Evolutionary conservation across 2,888 invertebrate species (phyloP), one percentile per base, ranked within the genome.

Genomic region (Pinctada fucata): DNA sequence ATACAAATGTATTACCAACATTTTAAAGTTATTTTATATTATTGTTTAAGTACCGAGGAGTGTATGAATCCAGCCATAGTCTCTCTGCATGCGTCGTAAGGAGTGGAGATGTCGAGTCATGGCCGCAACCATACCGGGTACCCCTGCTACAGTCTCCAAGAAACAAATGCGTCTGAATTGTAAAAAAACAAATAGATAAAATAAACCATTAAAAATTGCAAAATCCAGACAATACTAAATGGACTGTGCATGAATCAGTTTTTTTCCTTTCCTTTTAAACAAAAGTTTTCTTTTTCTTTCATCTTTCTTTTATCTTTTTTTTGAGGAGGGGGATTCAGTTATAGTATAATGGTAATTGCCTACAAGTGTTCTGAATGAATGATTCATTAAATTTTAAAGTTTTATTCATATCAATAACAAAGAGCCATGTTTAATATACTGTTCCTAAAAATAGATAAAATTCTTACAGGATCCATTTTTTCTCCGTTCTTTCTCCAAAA

Each of bases 11-110:
- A 31, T 31, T 31, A 31, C 31, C 31, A 31, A 31, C 31, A 31
- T 31, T 31, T 31, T 31, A 31, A 31, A 31, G 31, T 31, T 31
- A 31, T 31, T 31, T 31, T 31, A 31, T 31, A 31, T 1, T 31
- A 31, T 31, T 31, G 31, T 31, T 31, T 31, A 31, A 31, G 31
- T 31, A 91, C 91, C 91, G 72, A 92, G 76, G 0, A 92, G 82
- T 5, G 92, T 92, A 78, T 92, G 92, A 52, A 92, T 92, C 92
- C 92, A 92, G 2, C 92, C 92, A 73, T 91, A 88, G 79, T 92
- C 92, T 50, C 92, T 81, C 82, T 90, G 85, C 88, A 92, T 80
- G 45, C 89, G 77, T 52, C 92, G 72, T 58, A 92, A 80, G 1
- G 91, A 92, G 72, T 89, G 87, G 72, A 92, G 83, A 86, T 92